Percentiles rank a stretch among this genome's conserved stretches.
Conservation (phyloP, 2,888 invertebrate species). For the Anagyrus pseudococci region DNA sequence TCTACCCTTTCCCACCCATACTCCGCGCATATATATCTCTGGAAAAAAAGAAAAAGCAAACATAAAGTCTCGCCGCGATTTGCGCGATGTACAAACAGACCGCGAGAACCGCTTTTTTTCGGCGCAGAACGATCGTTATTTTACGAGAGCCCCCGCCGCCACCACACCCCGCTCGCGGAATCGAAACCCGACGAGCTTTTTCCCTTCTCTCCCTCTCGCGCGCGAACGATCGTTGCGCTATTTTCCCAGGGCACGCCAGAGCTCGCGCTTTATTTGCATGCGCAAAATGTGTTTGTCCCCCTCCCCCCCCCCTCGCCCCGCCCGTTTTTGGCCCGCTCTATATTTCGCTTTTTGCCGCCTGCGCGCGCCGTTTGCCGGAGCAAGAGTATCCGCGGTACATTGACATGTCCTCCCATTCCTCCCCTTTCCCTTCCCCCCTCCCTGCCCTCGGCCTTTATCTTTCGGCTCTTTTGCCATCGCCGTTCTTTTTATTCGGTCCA, state of each 20-base stretch:
- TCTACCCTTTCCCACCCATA: no score
- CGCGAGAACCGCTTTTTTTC: background rate
- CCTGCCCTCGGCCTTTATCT: conserved; percentile 1
- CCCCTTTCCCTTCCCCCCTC: no score
- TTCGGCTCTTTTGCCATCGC: background rate
- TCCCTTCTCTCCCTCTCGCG: background rate
- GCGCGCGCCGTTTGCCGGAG: background rate
- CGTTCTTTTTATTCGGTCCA: background rate
- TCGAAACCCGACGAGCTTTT: conserved; percentile 9
- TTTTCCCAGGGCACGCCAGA: background rate
- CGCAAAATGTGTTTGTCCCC: conserved; percentile 12
- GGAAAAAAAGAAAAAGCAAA: background rate
- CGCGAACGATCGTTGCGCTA: no score
- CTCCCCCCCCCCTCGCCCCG: no score
- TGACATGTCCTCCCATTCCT: no score
- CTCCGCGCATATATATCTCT: no score
- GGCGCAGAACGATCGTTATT: no score
- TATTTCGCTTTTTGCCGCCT: background rate
- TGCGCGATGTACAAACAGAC: background rate
- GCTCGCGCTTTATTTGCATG: conserved; percentile 26
- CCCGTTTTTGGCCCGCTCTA: background rate
- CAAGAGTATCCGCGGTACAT: no score
- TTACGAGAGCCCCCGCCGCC: background rate
- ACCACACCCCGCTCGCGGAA: background rate
- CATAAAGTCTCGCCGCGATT: background rate